phyloP scores from a whole-genome alignment of 2,113 vertebrate species.

The Grammomys surdaster region DNA sequence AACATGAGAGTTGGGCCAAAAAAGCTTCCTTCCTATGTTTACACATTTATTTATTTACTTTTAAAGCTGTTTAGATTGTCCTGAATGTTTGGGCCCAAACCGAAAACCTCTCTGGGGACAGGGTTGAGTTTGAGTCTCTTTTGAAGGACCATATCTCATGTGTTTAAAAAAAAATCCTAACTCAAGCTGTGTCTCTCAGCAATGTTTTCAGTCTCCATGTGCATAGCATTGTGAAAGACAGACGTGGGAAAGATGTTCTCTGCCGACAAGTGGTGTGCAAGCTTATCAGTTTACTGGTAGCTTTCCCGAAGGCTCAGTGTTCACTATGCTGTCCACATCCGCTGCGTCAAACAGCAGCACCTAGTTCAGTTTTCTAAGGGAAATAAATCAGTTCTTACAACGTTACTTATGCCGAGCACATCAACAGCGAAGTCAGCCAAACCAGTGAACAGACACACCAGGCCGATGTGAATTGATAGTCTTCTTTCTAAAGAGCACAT shows the following conservation, averaged over 20 bases:
- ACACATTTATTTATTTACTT: background rate
- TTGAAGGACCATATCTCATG: background rate
- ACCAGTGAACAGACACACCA: rapidly evolving
- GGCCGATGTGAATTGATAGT: background rate
- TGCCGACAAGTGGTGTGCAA: background rate
- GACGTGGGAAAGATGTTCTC: background rate
- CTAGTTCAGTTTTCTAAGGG: background rate
- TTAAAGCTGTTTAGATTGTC: background rate
- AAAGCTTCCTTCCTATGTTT: constrained; percentile 69
- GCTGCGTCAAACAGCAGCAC: background rate
- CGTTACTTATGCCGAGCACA: background rate
- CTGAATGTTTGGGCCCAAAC: background rate
- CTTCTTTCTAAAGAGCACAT: background rate
- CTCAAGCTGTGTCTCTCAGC: background rate
- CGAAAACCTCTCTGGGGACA: background rate
- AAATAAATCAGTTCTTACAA: background rate
- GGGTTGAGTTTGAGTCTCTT: background rate
- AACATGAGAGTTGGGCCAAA: constrained; percentile 77
- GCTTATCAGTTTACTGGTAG: background rate
- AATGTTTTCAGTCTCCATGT: background rate
- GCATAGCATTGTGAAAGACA: background rate
- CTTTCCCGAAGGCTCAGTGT: background rate
- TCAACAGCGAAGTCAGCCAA: background rate
- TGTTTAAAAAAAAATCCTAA: background rate
- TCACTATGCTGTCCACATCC: background rate